phyloP scores from a whole-genome alignment of 1,140 invertebrate genomes.

The Achatina immaculata region DNA sequence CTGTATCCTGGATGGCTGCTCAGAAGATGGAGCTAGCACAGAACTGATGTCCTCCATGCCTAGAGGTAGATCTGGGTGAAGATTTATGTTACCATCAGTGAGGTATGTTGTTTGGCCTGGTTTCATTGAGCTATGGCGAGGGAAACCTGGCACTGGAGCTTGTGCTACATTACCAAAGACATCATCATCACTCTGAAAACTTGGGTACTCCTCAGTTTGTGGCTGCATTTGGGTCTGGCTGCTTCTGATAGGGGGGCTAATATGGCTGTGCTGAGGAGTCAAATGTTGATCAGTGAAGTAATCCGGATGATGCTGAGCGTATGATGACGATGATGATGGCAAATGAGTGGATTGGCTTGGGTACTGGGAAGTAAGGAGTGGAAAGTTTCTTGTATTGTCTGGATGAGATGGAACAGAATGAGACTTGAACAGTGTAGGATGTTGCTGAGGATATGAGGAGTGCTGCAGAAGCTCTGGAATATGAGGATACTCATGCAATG shows the following conservation, averaged over 20 bases:
- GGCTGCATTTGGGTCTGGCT: background rate
- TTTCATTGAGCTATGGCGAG: slow-evolving; percentile 60
- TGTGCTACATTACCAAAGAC: slow-evolving; percentile 45
- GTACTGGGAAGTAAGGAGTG: background rate
- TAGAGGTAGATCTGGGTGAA: slow-evolving; percentile 42
- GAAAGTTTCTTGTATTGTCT: background rate
- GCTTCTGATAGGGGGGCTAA: background rate
- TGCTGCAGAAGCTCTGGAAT: background rate
- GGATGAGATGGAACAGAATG: slow-evolving; percentile 25
- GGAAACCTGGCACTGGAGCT: slow-evolving; percentile 43
- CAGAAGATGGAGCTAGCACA: slow-evolving; percentile 57
- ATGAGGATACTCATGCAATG: background rate
- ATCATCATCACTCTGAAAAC: slow-evolving; percentile 54
- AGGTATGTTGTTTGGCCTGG: slow-evolving; percentile 55
- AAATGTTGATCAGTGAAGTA: background rate
- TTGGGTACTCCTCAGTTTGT: slow-evolving; percentile 42
- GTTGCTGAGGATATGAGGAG: background rate
- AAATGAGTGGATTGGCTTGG: slow-evolving; percentile 9
- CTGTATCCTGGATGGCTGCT: slow-evolving; percentile 18
- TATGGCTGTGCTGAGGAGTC: background rate
- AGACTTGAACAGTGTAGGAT: slow-evolving; percentile 6
- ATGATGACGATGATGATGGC: background rate
- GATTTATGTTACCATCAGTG: slow-evolving; percentile 41
- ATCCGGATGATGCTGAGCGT: background rate
- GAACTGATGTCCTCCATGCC: slow-evolving; percentile 62